phyloP scores from a whole-genome alignment of 2,113 vertebrate species.

The Mystacornis crossleyi region DNA sequence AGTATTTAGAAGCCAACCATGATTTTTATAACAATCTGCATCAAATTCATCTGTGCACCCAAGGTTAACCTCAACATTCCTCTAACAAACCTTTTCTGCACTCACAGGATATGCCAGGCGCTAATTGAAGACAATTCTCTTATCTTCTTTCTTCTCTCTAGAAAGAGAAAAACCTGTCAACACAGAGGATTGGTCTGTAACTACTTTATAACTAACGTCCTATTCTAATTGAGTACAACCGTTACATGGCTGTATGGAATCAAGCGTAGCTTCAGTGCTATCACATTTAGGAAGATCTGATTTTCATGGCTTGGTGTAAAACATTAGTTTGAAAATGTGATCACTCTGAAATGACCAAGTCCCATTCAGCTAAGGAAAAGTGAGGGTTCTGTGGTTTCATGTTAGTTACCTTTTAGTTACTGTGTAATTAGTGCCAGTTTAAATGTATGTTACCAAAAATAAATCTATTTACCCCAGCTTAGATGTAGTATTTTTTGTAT shows the following conservation, averaged over 20 bases:
- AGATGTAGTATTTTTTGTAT: conserved; percentile 87
- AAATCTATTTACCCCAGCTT: conserved; percentile 83
- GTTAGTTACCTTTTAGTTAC: conserved; percentile 85
- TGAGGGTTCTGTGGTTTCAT: conserved; percentile 80
- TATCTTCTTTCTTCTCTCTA: conserved; percentile 80
- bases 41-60: conserved; percentile 76
- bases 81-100: conserved; percentile 78
- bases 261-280: conserved; percentile 55
- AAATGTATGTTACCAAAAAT: conserved; percentile 86
- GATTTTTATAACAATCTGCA: conserved; percentile 80
- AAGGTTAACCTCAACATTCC: conserved; percentile 78
- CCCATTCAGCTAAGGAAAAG: conserved; percentile 73
- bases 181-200: conserved; percentile 80
- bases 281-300: conserved; percentile 59
- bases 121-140: conserved; percentile 81
- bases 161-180: conserved; percentile 75
- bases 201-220: conserved; percentile 81
- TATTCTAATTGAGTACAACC: conserved; percentile 72
- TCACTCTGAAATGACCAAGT: conserved; percentile 70
- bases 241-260: conserved; percentile 69
- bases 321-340: conserved; percentile 61
- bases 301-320: conserved; percentile 62
- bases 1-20: conserved; percentile 86
- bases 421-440: conserved; percentile 86
- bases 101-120: conserved; percentile 77